A percentile compares a stretch with the other conserved stretches of the same genome.
Evolutionary conservation across 2,797 vertebrate species (phyloP).

Genomic region (Galagoides demidoff): DNA sequence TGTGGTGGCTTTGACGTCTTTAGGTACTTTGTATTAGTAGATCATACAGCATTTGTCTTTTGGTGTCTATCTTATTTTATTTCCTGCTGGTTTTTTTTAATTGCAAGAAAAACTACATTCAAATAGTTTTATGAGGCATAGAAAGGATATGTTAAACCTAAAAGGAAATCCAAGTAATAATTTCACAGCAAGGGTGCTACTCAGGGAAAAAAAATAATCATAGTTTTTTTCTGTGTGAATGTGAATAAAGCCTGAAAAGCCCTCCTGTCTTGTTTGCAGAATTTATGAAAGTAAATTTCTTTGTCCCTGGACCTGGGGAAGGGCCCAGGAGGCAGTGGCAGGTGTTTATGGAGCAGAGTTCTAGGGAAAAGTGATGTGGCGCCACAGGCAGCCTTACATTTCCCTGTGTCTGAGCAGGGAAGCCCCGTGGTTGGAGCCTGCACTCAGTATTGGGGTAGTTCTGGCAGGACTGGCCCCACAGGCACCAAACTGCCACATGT

Average conservation of each 20-base stretch:
- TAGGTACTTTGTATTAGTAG: background rate
- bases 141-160: slow-evolving; percentile 41
- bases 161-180: slow-evolving; percentile 61
- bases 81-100: background rate
- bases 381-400: background rate
- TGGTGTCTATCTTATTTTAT: slow-evolving; percentile 1
- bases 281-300: background rate
- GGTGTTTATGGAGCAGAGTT: background rate
- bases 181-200: slow-evolving; percentile 50
- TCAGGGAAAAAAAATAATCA: background rate
- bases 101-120: background rate
- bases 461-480: background rate
- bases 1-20: background rate
- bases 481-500: background rate
- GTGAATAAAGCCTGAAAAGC: background rate
- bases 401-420: background rate
- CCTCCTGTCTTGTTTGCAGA: background rate
- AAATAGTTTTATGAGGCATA: slow-evolving; percentile 25
- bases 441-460: background rate
- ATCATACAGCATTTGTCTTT: background rate
- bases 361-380: background rate
- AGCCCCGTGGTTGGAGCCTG: background rate
- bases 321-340: background rate
- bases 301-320: background rate
- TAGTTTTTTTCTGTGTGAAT: slow-evolving; percentile 13